Base-by-base conservation (phyloP, 92 coral and sea anemone genomes). In the Parazoanthus darwini region DNA sequence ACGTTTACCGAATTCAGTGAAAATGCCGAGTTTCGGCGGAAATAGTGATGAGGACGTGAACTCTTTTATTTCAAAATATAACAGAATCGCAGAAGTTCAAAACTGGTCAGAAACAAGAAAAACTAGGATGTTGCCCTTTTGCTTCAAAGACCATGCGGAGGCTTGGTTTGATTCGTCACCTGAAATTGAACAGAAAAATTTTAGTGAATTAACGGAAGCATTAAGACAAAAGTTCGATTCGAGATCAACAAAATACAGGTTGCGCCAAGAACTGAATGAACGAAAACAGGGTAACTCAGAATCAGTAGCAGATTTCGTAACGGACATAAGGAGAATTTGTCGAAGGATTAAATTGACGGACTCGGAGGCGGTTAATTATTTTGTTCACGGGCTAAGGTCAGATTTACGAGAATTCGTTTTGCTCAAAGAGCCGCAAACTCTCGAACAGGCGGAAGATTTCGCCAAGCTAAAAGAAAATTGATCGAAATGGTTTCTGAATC, bases 401-500 rank as follows among this genome's bases (percentile, higher is more conserved):
- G 79, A 74, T 7, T 51, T 68, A 23, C 70, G 73, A 85, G 22
- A 46, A 44, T 85, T 70, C 9, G 79, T 85, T n/a, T 3, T 85
- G 88, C 35, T 85, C 7, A 42, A 85, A 85, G 75, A 85, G 50
- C 88, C 78, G 14, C 71, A 67, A 44, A 65, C 79, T 70, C 59
- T 85, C 63, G 88, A 85, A 71, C 66, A 85, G 29, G 79, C 88
- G 29, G 88, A 85, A 65, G 79, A 70, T 65, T 74, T 44, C 37
- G 88, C 88, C 1, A 85, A 68, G 18, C 71, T 85, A 51, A 85
- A 85, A 85, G 88, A 85, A 85, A 70, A 71, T 8, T 85, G 43
- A 11, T 70, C 11, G 66, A 78, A 48, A 44, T 78, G 39, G 39
- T 78, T 78, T 78, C 82, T 1, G 38, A 46, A 9, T 15, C 65